These are phyloP conservation scores for Chrysina gloriosa DNA, from an alignment of 2,888 invertebrate species.

Conservation along the genomic window DNA sequence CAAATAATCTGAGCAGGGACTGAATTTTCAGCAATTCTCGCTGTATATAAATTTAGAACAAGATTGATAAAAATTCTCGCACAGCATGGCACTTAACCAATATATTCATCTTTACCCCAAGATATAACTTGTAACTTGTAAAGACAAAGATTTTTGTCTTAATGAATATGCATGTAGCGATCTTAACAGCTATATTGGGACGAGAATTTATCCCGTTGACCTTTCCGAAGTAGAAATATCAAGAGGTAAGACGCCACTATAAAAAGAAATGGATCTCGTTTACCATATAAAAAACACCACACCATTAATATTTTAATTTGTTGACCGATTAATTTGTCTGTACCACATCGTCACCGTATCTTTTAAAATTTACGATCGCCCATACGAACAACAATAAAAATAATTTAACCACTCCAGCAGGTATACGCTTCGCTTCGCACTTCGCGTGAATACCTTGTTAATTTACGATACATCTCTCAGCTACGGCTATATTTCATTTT, in stretches of 20 bases:
- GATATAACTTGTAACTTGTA: neutral
- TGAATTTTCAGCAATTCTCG: no score
- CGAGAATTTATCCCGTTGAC: neutral
- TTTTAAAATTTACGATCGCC: no score
- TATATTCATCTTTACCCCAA: no score
- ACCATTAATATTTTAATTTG: conserved; percentile 12
- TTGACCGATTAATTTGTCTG: neutral
- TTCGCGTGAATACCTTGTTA: no score
- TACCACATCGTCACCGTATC: no score
- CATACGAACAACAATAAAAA: neutral
- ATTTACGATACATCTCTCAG: no score
- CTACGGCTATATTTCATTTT: no score
- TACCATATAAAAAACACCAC: neutral
- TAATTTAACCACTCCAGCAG: neutral
- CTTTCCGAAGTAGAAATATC: neutral
- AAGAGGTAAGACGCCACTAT: neutral
- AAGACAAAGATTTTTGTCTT: neutral
- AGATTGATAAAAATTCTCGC: no score
- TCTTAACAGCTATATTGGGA: neutral
- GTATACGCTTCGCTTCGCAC: no score
- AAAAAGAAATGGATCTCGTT: neutral
- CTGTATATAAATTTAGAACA: no score
- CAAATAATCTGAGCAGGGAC: no score
- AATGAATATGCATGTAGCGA: neutral
- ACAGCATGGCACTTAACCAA: no score